Conservation (phyloP, 1,140 invertebrate genomes). For the Psilanteris sp. region DNA sequence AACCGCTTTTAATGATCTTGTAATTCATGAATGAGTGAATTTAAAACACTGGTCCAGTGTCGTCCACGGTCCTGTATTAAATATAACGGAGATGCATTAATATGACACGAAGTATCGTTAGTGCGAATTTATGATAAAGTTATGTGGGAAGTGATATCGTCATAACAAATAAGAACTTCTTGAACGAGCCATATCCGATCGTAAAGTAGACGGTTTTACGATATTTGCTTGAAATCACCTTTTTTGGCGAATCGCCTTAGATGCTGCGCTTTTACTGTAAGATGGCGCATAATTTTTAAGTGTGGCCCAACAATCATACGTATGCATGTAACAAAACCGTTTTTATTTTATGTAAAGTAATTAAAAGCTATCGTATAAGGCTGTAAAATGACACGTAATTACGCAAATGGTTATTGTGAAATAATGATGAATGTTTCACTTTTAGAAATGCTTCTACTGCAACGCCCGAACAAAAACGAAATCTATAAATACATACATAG, state of each 20-base stretch:
- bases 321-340: conserved; percentile 8
- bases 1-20: no score
- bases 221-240: conserved; percentile 36
- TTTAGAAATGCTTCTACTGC: background rate
- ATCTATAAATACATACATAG: no score
- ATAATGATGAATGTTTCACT: conserved; percentile 15
- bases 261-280: conserved; percentile 13
- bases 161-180: conserved; percentile 22
- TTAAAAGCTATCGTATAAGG: conserved; percentile 14
- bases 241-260: conserved; percentile 39
- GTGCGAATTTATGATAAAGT: conserved; percentile 19
- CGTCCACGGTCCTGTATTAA: background rate
- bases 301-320: conserved; percentile 1
- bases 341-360: conserved; percentile 39
- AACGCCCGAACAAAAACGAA: no score
- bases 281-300: conserved; percentile 17
- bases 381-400: conserved; percentile 5
- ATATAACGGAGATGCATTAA: conserved; percentile 31
- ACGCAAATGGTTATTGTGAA: conserved; percentile 22
- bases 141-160: conserved; percentile 24
- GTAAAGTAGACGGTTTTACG: conserved; percentile 33
- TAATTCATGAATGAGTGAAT: no score
- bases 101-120: conserved; percentile 21
- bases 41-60: no score
- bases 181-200: conserved; percentile 14